Evolutionary conservation across 2,113 vertebrate species (phyloP), one percentile per base, ranked within the genome.

Genomic region (Sclerurus mexicanus): DNA sequence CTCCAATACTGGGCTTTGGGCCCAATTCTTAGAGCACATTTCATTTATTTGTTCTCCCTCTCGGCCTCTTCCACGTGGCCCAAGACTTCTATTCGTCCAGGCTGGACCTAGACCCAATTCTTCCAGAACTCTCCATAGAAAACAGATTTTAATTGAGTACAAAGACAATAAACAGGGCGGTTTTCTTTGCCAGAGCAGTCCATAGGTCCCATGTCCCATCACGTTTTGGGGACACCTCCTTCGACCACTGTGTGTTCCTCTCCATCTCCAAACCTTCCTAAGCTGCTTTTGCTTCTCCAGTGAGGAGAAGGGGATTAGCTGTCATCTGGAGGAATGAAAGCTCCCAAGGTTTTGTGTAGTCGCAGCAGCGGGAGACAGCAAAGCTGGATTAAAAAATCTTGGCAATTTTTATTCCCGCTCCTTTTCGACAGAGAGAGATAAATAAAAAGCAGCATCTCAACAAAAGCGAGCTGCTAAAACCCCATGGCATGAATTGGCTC

Each of bases 331-430:
- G 74, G 30, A 71, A 67, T 14, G 66, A 80, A 59, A 13, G 58
- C 75, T 83, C 52, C 52, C 86, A 16, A 39, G 53, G 27, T 60
- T 87, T 93, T 64, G 35, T 60, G 62, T 15, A 42, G 84, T 0
- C 2, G 58, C 13, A 19, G 60, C 33, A 89, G 67, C 81, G 66
- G 67, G 33, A 60, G 37, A 69, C 60, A 7, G 85, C 71, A 95
- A 94, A 96, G 66, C 60, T 60, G 71, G 69, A 89, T 95, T 93
- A 30, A 82, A 73, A 80, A 78, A 47, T n/a, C 66, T 39, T 44
- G 44, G 71, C 78, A 56, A 23, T 82, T 91, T 96, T 80, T 66
- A 87, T 93, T 96, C 72, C 31, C 60, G 56, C 69, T 91, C 52
- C 81, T 89, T 92, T 82, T 76, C 56, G 33, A 79, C 6, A 1